Percentiles rank a stretch among this genome's conserved stretches.
phyloP scores from a whole-genome alignment of 2,888 invertebrate genomes.

The Poecilus cupreus region DNA sequence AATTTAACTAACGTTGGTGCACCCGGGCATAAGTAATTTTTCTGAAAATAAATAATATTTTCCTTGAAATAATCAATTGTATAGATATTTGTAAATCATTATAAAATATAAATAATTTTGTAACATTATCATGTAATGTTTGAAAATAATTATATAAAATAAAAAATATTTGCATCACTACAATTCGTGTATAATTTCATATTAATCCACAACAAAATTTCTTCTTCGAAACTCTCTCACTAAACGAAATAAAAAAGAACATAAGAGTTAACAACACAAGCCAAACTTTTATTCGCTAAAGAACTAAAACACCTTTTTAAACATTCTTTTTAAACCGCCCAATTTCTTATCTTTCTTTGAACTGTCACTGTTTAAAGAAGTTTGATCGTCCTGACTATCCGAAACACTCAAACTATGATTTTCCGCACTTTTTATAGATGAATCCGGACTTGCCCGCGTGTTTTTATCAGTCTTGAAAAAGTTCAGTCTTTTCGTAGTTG shows the following conservation, averaged over 20 bases:
- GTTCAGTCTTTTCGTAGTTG: constrained; percentile 62
- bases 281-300: constrained; percentile 1
- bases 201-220: neutral
- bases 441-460: constrained; percentile 62
- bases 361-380: constrained; percentile 33
- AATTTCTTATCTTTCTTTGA: constrained; percentile 77
- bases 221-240: neutral
- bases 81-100: neutral
- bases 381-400: constrained; percentile 62
- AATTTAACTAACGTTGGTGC: no score
- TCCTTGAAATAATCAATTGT: no score
- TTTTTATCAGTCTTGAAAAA: constrained; percentile 60
- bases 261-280: constrained; percentile 1
- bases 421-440: constrained; percentile 62
- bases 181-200: neutral
- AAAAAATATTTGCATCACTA: neutral
- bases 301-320: constrained; percentile 84
- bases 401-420: constrained; percentile 65
- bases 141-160: neutral
- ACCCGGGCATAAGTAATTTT: no score
- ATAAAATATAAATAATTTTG: neutral
- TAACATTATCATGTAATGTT: neutral
- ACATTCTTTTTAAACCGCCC: constrained; percentile 84
- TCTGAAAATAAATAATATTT: no score
- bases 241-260: neutral